Evolutionary conservation across 2,113 vertebrate genomes (phyloP).

Genomic region (Scopus umbretta): DNA sequence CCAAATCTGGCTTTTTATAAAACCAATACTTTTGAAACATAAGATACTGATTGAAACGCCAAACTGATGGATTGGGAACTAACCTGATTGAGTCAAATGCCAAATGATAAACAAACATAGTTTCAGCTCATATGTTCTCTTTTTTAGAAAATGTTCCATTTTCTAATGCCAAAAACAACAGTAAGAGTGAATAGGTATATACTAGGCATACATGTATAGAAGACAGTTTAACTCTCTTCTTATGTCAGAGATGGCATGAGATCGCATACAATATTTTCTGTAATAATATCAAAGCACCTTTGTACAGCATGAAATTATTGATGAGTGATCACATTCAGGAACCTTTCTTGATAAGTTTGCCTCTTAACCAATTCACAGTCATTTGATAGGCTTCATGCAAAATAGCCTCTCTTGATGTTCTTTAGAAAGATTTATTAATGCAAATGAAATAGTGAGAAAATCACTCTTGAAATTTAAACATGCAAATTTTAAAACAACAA

Average conservation of each 20-base stretch:
- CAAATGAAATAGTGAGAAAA: slow-evolving; percentile 10
- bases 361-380: slow-evolving; percentile 17
- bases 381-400: slow-evolving; percentile 33
- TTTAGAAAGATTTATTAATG: slow-evolving; percentile 26
- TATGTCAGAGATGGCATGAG: slow-evolving; percentile 34
- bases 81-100: slow-evolving; percentile 49
- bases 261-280: slow-evolving; percentile 1
- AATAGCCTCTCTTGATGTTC: slow-evolving; percentile 42
- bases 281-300: slow-evolving; percentile 49
- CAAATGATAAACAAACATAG: slow-evolving; percentile 43
- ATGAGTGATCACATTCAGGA: slow-evolving; percentile 15
- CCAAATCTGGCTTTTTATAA: slow-evolving; percentile 63
- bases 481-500: slow-evolving; percentile 50
- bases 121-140: slow-evolving; percentile 35
- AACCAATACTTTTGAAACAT: slow-evolving; percentile 33
- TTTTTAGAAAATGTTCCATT: slow-evolving; percentile 37
- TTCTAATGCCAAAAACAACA: slow-evolving; percentile 47
- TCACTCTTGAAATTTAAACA: slow-evolving; percentile 7
- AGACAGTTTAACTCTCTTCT: slow-evolving; percentile 42
- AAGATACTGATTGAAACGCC: slow-evolving; percentile 53
- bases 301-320: not conserved
- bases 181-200: not conserved
- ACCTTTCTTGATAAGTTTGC: slow-evolving; percentile 24
- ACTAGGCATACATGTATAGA: slow-evolving; percentile 31
- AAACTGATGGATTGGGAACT: slow-evolving; percentile 54